Evolutionary conservation across 1,140 invertebrate genomes (phyloP), one percentile per base, ranked within the genome.

Genomic region (Caenorhabditis tropicalis): DNA sequence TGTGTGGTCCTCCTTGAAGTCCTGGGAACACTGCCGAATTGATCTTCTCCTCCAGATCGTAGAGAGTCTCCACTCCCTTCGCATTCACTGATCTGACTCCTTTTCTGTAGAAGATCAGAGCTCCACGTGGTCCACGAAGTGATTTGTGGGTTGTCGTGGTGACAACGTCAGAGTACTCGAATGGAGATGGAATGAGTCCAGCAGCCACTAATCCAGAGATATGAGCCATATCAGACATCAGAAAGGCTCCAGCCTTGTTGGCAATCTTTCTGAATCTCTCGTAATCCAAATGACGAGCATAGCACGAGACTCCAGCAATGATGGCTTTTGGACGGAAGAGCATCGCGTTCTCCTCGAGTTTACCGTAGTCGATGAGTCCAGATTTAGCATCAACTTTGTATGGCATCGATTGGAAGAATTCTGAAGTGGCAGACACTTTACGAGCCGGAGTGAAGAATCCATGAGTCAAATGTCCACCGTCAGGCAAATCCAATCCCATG

Each of bases 341-440:
- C 87, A 93, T 94, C 0, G 97, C 96, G 48, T 94, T 94, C 88
- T 95, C 93, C 12, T 94, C 94, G 48, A 99, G 91, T 89, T 94
- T 94, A 83, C 98, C 95, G 90, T 99, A 99, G 92, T 99, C 96
- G 84, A 99, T 98, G 0, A 97, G 91, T 36, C 97, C 98, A 19
- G 95, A 96, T 74, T 92, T 90, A 3, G 94, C 93, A 91, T 98
- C 92, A 0, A 97, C 94, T 92, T 98, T 98, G 90, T 99, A 99
- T 5, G 97, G 97, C 95, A 98, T 96, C 16, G 96, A 98, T 92
- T 99, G 97, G 91, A 99, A 99, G 92, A 97, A 99, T 51, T 98
- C 95, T 0, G 97, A 98, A 0, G 97, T 98, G 2, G 96, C 97
- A 0, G 97, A 99, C 33, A 99, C 96, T 92, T 96, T 97, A 91